Evolutionary conservation across 2,888 invertebrate genomes (phyloP).

Genomic region (Napeogenes sylphis): DNA sequence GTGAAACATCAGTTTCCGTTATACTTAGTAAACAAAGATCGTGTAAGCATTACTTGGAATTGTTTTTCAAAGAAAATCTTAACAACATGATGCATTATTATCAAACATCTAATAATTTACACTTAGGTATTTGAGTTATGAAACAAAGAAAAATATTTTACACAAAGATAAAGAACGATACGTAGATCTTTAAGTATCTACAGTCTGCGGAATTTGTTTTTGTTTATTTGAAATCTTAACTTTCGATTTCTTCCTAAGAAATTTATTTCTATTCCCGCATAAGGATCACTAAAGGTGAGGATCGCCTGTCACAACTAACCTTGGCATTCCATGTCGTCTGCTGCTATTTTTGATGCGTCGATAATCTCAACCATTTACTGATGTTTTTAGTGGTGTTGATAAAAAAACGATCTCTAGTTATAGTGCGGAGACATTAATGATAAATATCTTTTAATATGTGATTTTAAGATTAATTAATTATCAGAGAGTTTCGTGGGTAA

Average conservation of each 20-base stretch:
- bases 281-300: neutral
- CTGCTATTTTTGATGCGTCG: neutral
- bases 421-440: too few species aligned
- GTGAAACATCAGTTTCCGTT: constrained; percentile 19
- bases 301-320: neutral
- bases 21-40: constrained; percentile 2
- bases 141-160: neutral
- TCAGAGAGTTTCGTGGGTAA: constrained; percentile 4
- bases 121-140: too few species aligned
- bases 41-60: constrained; percentile 1
- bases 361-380: neutral
- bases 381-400: neutral
- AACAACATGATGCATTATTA: neutral
- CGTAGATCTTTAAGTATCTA: too few species aligned
- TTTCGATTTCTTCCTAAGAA: neutral
- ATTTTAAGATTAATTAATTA: too few species aligned
- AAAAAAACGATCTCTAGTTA: neutral
- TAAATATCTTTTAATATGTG: too few species aligned
- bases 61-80: constrained; percentile 1
- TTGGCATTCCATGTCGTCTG: constrained; percentile 1
- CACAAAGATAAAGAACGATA: neutral
- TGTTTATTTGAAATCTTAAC: neutral
- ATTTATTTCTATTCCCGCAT: neutral
- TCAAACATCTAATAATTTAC: too few species aligned
- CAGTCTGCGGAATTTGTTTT: too few species aligned